phyloP scores from a whole-genome alignment of 53 echinoderm and acorn worm species.

The Apostichopus leukothele region DNA sequence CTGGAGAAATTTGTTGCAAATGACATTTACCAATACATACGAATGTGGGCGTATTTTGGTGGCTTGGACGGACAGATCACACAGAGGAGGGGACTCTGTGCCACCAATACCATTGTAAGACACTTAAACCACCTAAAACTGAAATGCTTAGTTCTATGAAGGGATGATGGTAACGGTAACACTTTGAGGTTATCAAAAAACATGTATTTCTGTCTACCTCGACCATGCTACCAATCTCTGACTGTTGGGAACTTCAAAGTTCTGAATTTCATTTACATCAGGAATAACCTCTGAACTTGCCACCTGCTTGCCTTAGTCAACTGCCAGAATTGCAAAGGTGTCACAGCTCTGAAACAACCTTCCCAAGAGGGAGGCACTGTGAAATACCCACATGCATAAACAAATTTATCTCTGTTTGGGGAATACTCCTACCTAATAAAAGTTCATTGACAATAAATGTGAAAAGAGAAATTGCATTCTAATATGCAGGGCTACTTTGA shows the following conservation, averaged over 20 bases:
- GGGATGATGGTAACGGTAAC: neutral
- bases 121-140: too few species aligned
- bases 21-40: too few species aligned
- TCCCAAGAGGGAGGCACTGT: conserved; percentile 26
- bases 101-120: too few species aligned
- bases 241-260: neutral
- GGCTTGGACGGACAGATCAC: too few species aligned
- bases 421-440: conserved; percentile 33
- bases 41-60: too few species aligned
- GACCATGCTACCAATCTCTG: neutral
- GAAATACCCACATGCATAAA: conserved; percentile 47
- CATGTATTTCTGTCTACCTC: neutral
- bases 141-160: neutral
- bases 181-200: neutral
- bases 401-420: conserved; percentile 42
- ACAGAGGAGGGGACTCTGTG: too few species aligned
- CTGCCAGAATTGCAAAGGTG: conserved; percentile 46
- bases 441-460: conserved; percentile 32
- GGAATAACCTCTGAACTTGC: conserved; percentile 17
- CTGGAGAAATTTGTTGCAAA: too few species aligned
- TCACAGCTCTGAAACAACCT: conserved; percentile 42
- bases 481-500: conserved; percentile 38
- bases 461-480: conserved; percentile 33
- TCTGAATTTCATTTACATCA: conserved; percentile 26
- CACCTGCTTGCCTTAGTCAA: conserved; percentile 40